Percentiles rank a stretch among this genome's conserved stretches.
Conservation (phyloP, 2,888 invertebrate genomes). For the Tetrapedia diversipes region DNA sequence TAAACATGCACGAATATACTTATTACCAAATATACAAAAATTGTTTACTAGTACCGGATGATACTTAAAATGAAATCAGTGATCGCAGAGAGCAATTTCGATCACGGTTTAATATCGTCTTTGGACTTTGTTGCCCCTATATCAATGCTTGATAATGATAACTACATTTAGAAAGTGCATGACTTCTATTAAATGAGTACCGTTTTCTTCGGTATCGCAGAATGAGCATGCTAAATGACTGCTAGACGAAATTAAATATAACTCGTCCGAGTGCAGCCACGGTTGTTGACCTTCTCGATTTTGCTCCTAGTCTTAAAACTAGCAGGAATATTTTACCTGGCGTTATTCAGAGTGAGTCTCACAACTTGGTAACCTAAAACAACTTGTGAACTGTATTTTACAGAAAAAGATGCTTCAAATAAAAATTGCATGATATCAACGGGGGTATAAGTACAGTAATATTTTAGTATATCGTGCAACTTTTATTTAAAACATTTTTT, state of each 20-base stretch:
- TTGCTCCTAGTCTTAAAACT: background rate
- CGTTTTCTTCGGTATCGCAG: background rate
- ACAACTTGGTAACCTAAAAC: too few relatives aligned
- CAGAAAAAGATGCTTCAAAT: too few relatives aligned
- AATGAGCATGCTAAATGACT: background rate
- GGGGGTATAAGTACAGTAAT: too few relatives aligned
- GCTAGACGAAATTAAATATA: slow-evolving; percentile 35
- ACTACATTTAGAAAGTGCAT: slow-evolving; percentile 5
- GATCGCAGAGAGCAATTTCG: background rate
- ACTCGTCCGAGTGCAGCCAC: slow-evolving; percentile 12
- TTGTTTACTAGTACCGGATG: background rate
- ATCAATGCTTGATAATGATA: slow-evolving; percentile 11
- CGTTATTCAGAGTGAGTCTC: background rate
- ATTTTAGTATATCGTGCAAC: too few relatives aligned
- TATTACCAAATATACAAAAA: background rate
- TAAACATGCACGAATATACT: background rate
- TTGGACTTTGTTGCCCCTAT: slow-evolving; percentile 36
- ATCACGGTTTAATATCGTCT: slow-evolving; percentile 10
- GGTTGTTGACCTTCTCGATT: slow-evolving; percentile 15
- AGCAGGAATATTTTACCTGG: background rate
- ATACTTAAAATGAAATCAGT: slow-evolving; percentile 19
- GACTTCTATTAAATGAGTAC: background rate
- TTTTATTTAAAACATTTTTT: too few relatives aligned
- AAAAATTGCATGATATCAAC: too few relatives aligned
- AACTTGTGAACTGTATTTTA: too few relatives aligned